Percentiles rank a stretch among this genome's conserved stretches.
Evolutionary conservation across 2,888 invertebrate species (phyloP).

Genomic region (Noctuana brunneofusca): DNA sequence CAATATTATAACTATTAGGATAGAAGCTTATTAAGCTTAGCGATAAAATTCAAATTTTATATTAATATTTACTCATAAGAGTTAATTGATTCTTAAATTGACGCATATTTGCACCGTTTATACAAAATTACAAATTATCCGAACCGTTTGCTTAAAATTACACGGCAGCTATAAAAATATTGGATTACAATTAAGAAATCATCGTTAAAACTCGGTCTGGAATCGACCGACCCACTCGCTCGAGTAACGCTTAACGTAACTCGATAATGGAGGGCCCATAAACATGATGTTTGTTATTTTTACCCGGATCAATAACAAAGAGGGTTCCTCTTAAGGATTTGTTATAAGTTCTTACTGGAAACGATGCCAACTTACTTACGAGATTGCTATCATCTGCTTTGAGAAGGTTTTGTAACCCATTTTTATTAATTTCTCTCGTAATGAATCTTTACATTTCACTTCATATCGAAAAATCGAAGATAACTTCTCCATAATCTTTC

Average conservation of each 20-base stretch:
- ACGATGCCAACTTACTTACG: conserved; percentile 25
- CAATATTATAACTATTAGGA: too few species aligned
- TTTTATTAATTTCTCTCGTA: too few species aligned
- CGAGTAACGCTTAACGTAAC: conserved; percentile 48
- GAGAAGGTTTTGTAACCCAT: background rate
- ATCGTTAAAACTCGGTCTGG: conserved; percentile 24
- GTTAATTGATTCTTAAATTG: background rate
- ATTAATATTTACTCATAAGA: too few species aligned
- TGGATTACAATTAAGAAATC: conserved; percentile 27
- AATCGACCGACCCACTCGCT: conserved; percentile 10
- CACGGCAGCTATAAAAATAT: conserved; percentile 13
- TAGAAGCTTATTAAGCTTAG: too few species aligned
- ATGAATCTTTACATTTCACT: too few species aligned
- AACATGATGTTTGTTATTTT: conserved; percentile 70
- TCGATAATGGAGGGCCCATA: conserved; percentile 62
- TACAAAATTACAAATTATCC: background rate
- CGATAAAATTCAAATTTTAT: too few species aligned
- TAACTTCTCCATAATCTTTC: background rate
- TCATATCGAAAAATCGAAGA: background rate
- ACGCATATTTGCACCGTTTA: background rate
- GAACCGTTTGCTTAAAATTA: background rate
- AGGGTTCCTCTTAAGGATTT: conserved; percentile 40
- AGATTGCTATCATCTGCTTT: background rate
- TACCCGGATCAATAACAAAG: conserved; percentile 67
- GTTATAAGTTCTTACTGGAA: conserved; percentile 41